Conservation (phyloP, 1,140 invertebrate genomes). For the Calycopis cecrops region DNA sequence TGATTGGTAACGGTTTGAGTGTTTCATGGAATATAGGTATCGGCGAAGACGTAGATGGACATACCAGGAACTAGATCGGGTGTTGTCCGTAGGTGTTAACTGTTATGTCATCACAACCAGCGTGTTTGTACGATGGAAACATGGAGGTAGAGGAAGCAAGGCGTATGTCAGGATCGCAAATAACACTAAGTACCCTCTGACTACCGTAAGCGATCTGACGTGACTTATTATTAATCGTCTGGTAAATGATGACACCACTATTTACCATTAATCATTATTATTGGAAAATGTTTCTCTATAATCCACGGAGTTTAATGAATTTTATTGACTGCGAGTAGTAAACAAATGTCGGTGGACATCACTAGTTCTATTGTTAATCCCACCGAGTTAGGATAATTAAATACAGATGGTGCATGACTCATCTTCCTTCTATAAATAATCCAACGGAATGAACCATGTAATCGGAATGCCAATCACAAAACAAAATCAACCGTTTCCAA, state of each 20-base stretch:
- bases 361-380: not conserved
- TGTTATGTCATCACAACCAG: too few relatives aligned
- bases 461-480: slow-evolving; percentile 1
- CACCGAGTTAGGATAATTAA: not conserved
- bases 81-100: too few relatives aligned
- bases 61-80: too few relatives aligned
- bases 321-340: not conserved
- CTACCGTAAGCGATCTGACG: too few relatives aligned
- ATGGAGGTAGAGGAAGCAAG: too few relatives aligned
- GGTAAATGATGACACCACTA: not conserved
- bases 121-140: too few relatives aligned
- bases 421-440: not conserved
- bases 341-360: too few relatives aligned
- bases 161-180: too few relatives aligned
- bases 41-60: too few relatives aligned
- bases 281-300: not conserved
- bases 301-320: not conserved
- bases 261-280: not conserved
- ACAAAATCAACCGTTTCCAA: not conserved
- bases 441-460: not conserved
- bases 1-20: too few relatives aligned
- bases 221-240: not conserved
- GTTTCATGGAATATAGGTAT: too few relatives aligned
- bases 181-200: too few relatives aligned
- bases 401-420: slow-evolving; percentile 2